Evolutionary conservation across 2,113 vertebrate genomes (phyloP).

Genomic region (Leucosticte australis): DNA sequence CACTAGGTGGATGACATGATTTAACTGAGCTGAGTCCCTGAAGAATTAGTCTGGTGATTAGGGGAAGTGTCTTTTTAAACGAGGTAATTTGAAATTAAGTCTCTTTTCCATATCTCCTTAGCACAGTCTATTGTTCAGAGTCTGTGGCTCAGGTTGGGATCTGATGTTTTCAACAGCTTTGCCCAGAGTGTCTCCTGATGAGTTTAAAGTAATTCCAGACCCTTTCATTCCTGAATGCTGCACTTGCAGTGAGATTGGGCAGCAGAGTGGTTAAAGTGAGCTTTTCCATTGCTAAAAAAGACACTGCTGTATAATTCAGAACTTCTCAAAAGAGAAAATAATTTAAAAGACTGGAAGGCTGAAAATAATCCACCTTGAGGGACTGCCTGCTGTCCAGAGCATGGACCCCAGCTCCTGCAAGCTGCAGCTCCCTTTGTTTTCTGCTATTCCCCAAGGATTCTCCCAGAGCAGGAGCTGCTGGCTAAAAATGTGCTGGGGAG

Average conservation of each 20-base stretch:
- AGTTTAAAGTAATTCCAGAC: background rate
- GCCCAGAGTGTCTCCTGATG: background rate
- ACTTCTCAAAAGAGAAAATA: background rate
- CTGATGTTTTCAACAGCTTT: background rate
- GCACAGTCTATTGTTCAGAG: background rate
- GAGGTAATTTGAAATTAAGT: slow-evolving; percentile 17
- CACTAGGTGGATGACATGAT: background rate
- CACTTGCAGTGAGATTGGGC: background rate
- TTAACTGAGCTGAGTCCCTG: background rate
- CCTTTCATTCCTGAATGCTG: background rate
- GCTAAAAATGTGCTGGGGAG: background rate
- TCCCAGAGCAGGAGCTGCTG: background rate
- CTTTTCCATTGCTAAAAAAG: background rate
- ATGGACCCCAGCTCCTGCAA: background rate
- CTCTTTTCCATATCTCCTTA: background rate
- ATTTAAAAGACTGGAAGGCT: background rate
- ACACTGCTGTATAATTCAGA: background rate
- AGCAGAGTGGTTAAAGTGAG: background rate
- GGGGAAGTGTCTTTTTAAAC: background rate
- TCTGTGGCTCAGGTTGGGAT: background rate
- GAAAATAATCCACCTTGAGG: background rate
- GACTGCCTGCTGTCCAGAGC: background rate
- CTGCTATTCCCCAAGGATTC: background rate
- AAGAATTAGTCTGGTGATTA: background rate
- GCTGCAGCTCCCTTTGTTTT: background rate